Percentiles rank a stretch among this genome's conserved stretches.
Evolutionary conservation across 2,888 invertebrate species (phyloP).

Genomic region (Aleiodes testaceus): DNA sequence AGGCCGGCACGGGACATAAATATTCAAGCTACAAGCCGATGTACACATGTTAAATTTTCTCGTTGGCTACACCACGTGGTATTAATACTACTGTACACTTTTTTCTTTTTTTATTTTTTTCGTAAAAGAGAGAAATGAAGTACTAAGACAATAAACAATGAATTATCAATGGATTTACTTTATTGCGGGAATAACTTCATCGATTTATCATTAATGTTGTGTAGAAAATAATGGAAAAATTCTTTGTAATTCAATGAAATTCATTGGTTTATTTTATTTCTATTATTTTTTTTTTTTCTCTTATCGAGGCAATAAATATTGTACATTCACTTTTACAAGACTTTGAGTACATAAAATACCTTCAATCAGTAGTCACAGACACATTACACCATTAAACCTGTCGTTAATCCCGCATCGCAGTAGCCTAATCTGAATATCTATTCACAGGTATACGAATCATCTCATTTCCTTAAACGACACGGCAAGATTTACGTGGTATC

Average conservation of each 20-base stretch:
- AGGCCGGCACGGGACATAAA: conserved; percentile 56
- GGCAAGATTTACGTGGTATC: conserved; percentile 24
- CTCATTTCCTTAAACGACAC: conserved; percentile 42
- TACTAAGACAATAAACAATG: neutral
- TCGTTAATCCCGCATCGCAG: conserved; percentile 10
- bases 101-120: too few relatives aligned
- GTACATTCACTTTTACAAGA: neutral
- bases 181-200: neutral
- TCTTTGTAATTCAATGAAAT: neutral
- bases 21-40: conserved; percentile 51
- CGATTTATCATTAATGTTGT: conserved; percentile 2
- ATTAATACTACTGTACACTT: conserved; percentile 13
- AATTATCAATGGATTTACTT: conserved; percentile 13
- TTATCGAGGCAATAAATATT: neutral
- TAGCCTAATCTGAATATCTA: conserved; percentile 43
- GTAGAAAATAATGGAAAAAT: neutral
- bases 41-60: conserved; percentile 61
- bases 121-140: neutral
- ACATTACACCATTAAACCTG: conserved; percentile 19
- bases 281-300: too few relatives aligned
- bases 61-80: conserved; percentile 32
- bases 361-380: conserved; percentile 12
- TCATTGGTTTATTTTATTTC: neutral
- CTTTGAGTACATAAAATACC: conserved; percentile 21
- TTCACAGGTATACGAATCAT: conserved; percentile 43